These are phyloP conservation scores for Drosophila asahinai DNA, from an alignment of 1,140 invertebrate species.

Conservation along the genomic window DNA sequence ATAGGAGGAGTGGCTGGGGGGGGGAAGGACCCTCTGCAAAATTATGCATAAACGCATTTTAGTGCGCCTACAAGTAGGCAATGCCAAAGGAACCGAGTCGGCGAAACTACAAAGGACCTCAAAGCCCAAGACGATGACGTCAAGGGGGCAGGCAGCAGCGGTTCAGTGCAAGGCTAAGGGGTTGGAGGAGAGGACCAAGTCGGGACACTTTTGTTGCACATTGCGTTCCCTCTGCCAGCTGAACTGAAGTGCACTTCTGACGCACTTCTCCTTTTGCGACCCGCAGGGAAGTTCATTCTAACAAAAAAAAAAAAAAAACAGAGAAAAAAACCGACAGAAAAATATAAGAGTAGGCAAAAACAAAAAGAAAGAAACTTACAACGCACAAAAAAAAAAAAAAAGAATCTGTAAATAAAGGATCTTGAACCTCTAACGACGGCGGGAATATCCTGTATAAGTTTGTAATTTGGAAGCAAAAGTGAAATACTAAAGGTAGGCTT, in stretches of 20 bases:
- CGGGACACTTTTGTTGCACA: constrained; percentile 56
- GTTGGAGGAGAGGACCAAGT: neutral
- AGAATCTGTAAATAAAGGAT: neutral
- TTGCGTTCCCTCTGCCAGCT: constrained; percentile 69
- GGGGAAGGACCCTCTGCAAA: constrained; percentile 45
- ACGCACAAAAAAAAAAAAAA: constrained; percentile 41
- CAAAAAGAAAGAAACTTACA: constrained; percentile 46
- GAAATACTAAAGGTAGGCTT: neutral
- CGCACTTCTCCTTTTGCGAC: constrained; percentile 62
- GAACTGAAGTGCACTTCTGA: constrained; percentile 77
- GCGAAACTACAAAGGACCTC: constrained; percentile 72
- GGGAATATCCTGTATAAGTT: neutral
- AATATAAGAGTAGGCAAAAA: constrained; percentile 35
- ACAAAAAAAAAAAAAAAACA: constrained; percentile 19
- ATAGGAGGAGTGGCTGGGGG: neutral
- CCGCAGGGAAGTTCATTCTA: constrained; percentile 47
- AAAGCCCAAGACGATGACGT: constrained; percentile 39
- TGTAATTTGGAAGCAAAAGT: neutral
- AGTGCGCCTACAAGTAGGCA: constrained; percentile 81
- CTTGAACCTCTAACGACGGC: neutral
- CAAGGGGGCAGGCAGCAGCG: neutral
- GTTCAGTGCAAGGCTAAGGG: neutral
- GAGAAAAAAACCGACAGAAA: constrained; percentile 50
- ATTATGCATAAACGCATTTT: constrained; percentile 83
- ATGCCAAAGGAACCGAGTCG: constrained; percentile 51